Conservation (phyloP, 1,140 invertebrate species). For the Listronotus bonariensis region DNA sequence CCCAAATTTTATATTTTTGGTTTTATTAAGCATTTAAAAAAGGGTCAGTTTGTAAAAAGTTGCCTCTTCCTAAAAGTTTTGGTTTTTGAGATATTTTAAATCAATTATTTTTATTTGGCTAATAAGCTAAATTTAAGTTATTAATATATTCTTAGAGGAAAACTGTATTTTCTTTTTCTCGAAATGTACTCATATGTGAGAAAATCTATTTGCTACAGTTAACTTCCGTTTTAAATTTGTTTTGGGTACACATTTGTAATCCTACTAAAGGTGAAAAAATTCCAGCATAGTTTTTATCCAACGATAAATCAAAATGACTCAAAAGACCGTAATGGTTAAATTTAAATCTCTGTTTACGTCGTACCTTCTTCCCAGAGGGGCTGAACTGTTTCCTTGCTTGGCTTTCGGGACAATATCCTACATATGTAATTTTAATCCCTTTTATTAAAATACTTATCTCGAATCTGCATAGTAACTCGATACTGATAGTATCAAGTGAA, state of each 20-base stretch:
- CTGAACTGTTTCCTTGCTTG: conserved; percentile 18
- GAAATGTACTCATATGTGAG: not conserved
- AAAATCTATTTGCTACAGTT: conserved; percentile 7
- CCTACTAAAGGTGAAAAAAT: conserved; percentile 19
- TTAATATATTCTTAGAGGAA: too few species aligned
- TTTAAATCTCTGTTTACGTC: conserved; percentile 47
- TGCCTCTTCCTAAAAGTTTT: too few species aligned
- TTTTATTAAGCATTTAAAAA: too few species aligned
- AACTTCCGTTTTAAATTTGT: conserved; percentile 25
- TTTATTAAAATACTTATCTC: conserved; percentile 48
- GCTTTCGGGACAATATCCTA: conserved; percentile 41
- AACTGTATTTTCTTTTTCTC: too few species aligned
- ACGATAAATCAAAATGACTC: conserved; percentile 49
- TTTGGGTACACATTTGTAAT: conserved; percentile 17
- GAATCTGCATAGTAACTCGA: conserved; percentile 49
- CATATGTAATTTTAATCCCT: conserved; percentile 50
- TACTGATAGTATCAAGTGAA: conserved; percentile 49
- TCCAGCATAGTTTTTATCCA: conserved; percentile 31
- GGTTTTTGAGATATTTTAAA: too few species aligned
- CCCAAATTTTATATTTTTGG: too few species aligned
- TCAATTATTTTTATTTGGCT: too few species aligned
- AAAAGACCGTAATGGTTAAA: conserved; percentile 44
- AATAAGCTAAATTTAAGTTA: too few species aligned
- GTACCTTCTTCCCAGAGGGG: conserved; percentile 45
- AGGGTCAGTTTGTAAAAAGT: too few species aligned